Conservation (phyloP, 2,113 vertebrate genomes). For the Ictidomys tridecemlineatus region DNA sequence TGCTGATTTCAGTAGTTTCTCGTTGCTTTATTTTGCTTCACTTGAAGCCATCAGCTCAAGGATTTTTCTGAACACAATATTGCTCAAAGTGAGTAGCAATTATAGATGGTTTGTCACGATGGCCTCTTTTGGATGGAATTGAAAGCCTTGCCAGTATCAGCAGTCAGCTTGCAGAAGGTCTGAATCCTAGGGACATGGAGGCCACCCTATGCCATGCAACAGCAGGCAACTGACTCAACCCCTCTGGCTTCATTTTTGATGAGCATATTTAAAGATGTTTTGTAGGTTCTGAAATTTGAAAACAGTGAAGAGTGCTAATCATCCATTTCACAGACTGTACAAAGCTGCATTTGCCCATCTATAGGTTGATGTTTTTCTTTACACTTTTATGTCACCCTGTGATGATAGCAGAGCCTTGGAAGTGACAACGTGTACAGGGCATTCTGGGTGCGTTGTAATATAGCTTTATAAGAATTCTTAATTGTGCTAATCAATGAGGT, state of each 20-base stretch:
- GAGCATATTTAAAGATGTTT: neutral
- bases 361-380: neutral
- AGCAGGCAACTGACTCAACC: neutral
- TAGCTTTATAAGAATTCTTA: neutral
- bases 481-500: neutral
- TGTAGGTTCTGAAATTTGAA: neutral
- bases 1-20: constrained; percentile 51
- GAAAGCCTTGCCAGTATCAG: neutral
- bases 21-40: neutral
- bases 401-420: neutral
- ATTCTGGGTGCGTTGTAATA: no score
- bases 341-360: neutral
- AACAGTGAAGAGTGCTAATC: neutral
- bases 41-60: constrained; percentile 26
- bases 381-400: neutral
- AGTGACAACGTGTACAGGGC: rapidly evolving
- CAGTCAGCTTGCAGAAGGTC: neutral
- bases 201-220: neutral
- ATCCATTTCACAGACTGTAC: neutral
- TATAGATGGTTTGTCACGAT: neutral
- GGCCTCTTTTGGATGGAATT: neutral
- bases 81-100: neutral
- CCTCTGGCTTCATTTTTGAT: neutral
- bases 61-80: constrained; percentile 46
- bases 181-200: rapidly evolving